A percentile compares a stretch with the other conserved stretches of the same genome.
These are phyloP conservation scores for Neosilurus mollespiculum DNA, from an alignment of 2,797 vertebrate species.

Conservation along the genomic window DNA sequence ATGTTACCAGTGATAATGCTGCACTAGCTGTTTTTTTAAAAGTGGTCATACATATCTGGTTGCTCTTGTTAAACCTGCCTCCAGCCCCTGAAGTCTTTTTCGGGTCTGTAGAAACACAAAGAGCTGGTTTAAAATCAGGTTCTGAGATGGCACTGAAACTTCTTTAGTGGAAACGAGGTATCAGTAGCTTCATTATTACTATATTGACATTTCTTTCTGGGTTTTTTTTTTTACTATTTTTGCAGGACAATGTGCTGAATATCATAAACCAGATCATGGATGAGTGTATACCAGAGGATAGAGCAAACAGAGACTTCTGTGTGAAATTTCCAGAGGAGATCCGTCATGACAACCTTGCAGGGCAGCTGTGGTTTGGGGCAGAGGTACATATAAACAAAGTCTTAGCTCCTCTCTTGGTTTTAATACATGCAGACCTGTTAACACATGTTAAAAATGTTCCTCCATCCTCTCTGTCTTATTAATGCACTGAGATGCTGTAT, in stretches of 20 bases:
- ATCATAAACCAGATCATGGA: conserved; percentile 99
- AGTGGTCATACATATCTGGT: too few relatives aligned
- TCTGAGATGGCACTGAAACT: too few relatives aligned
- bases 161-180: too few relatives aligned
- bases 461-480: background rate
- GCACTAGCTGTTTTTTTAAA: too few relatives aligned
- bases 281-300: conserved; percentile 91
- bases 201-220: conserved; percentile 11
- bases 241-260: conserved; percentile 93
- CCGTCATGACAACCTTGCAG: conserved; percentile 97
- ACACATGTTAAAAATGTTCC: background rate
- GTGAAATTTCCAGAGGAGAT: conserved; percentile 99
- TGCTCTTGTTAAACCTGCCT: too few relatives aligned
- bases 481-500: background rate
- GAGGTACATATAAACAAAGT: conserved; percentile 75
- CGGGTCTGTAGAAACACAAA: too few relatives aligned
- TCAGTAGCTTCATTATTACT: background rate
- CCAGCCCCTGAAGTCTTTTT: too few relatives aligned
- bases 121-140: too few relatives aligned
- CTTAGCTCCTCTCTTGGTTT: background rate
- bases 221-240: background rate
- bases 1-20: too few relatives aligned
- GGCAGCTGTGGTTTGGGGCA: conserved; percentile 97
- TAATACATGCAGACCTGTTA: background rate
- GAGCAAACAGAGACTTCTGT: conserved; percentile 93